Evolutionary conservation across 2,113 vertebrate species (phyloP), one percentile per base, ranked within the genome.

Genomic region (Lethenteron reissneri): DNA sequence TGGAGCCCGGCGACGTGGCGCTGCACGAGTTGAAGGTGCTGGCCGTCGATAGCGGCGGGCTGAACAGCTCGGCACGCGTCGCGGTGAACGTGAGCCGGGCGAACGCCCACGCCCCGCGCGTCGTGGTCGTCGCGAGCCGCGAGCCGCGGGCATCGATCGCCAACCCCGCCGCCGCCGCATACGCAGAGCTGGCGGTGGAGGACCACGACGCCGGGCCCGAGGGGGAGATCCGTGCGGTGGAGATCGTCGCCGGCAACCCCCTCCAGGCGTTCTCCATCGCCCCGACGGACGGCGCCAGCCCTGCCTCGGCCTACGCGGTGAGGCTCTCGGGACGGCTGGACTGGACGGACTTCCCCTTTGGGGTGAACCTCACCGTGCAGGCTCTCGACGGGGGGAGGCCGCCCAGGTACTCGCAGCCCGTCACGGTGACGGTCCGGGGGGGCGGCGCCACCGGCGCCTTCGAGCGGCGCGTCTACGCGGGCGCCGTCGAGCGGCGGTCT

Each of bases 11-110:
- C 0, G 89, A 96, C 77, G 84, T 79, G 2, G 86, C 84, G 75
- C 80, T 73, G 76, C 90, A 90, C 1, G 89, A 95, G 60, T 78
- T 99, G 81, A 92, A 99, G 78, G 87, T 99, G 72, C 85, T 95
- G 1, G 92, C 94, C 0, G 90, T 90, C 76, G 94, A 99, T 78
- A 85, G 92, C 58, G 92, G 94, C 1, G 94, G 94, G 9, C 83
- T 97, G 79, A 95, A 90, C 76, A 99, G 94, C 79, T 89, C 89
- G 87, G 94, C 94, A 73, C 89, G 83, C 74, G 82, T 99, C 4
- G 86, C 82, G 0, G 83, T 95, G 72, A 80, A 88, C 0, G 81
- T 99, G 57, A 90, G 92, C 73, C 90, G 88, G 77, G 90, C 90
- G 71, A 97, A 97, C 0, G 85, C 87, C 56, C 81, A 91, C 2